Evolutionary conservation across 64 coral and sea anemone genomes (phyloP), one percentile per base, ranked within the genome.

Genomic region (Cladopsammia gracilis): DNA sequence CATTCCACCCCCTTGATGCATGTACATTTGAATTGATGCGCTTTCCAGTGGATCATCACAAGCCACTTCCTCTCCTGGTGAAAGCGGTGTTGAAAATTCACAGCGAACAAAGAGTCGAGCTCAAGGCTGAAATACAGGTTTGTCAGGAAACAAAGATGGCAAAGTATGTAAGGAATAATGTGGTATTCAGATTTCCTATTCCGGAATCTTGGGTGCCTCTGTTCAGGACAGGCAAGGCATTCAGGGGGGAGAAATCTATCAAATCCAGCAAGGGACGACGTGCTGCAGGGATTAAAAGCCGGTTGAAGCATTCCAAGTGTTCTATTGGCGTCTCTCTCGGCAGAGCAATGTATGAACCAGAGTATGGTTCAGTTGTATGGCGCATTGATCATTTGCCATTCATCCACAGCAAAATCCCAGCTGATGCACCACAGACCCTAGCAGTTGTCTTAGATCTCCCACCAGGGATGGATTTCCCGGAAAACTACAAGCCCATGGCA

Each of bases 1-100:
- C 94, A 48, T 94, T 99, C 34, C 98, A 99, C 87, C 98, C 98
- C 11, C 65, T 99, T 48, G 98, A 99, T 92, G 95, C 98, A 78
- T 99, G 98, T n/a, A 99, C 94, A 8, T 99, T 99, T 94, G 98
- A 99, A 78, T 65, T 99, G 78, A 96, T 99, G 95, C 88, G 77
- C 7, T 99, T 99, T 79, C 80, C 94, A 46, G 94, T 96, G 20
- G 86, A 92, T 4, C 98, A 93, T n/a, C 76, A 77, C 13, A 99
- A 99, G 65, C 94, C 95, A 42, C 59, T 99, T 9, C 98, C 98
- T 6, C 89, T 99, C 20, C 81, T 78, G 6, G 91, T 96, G 3
- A 99, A 94, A 86, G 69, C 94, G 20, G 73, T 89, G 26, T 53
- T 99, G 24, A 94, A 79, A 61, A 61, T 99, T 2, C 94, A 96